Evolutionary conservation across 2,797 vertebrate species (phyloP).

Genomic region (Sylvia borin): DNA sequence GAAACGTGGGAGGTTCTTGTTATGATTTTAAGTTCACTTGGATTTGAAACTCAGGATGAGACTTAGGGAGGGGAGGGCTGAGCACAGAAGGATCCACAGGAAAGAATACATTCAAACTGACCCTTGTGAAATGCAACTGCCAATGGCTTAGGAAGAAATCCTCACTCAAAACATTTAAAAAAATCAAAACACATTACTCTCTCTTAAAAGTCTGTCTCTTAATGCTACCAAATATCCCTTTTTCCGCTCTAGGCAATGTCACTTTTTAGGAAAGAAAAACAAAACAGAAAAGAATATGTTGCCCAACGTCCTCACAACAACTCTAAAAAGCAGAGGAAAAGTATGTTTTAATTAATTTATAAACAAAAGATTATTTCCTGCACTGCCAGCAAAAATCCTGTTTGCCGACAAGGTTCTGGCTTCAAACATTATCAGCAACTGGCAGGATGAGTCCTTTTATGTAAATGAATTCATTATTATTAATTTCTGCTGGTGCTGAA

Average conservation of each 20-base stretch:
- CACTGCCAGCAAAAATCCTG: constrained; percentile 31
- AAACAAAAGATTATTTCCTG: constrained; percentile 46
- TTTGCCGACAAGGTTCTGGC: constrained; percentile 46
- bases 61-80: neutral
- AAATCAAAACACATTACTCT: neutral
- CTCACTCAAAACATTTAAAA: neutral
- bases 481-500: constrained; percentile 78
- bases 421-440: constrained; percentile 72
- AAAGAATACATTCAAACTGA: neutral
- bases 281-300: neutral
- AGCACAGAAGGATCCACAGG: neutral
- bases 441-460: constrained; percentile 78
- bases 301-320: neutral
- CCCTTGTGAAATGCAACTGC: neutral
- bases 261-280: neutral
- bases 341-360: constrained; percentile 45
- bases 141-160: neutral
- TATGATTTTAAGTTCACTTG: constrained; percentile 29
- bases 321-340: constrained; percentile 23
- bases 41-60: constrained; percentile 15
- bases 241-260: neutral
- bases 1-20: constrained; percentile 45
- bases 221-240: neutral
- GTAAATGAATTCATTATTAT: constrained; percentile 81
- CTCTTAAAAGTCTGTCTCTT: neutral